Conservation (phyloP, 2,113 vertebrate species). For the Pterocles orientalis region DNA sequence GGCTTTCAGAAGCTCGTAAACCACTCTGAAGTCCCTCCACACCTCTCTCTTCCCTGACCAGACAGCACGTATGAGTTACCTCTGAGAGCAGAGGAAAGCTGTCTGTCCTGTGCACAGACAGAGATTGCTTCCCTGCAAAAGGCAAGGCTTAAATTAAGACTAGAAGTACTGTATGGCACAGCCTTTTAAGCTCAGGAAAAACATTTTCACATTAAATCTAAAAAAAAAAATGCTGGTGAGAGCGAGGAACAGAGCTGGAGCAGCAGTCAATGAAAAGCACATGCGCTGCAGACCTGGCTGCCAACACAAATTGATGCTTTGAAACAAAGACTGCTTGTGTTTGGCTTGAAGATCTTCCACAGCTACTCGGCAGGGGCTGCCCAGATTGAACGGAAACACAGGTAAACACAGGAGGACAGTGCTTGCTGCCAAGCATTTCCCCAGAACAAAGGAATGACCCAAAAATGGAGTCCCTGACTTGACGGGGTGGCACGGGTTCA, state of each 20-base stretch:
- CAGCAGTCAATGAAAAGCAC: slow-evolving; percentile 79
- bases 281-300: slow-evolving; percentile 77
- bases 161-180: background rate
- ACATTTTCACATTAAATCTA: slow-evolving; percentile 16
- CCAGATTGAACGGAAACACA: slow-evolving; percentile 10
- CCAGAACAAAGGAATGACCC: slow-evolving; percentile 18
- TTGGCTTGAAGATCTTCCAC: slow-evolving; percentile 35
- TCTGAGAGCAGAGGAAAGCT: background rate
- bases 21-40: background rate
- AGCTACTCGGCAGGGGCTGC: background rate
- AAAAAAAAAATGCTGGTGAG: slow-evolving; percentile 15
- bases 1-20: background rate
- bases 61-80: background rate
- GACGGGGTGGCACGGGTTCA: background rate
- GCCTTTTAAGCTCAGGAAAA: slow-evolving; percentile 34
- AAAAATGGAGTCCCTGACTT: background rate
- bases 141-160: slow-evolving; percentile 10
- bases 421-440: background rate
- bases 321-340: slow-evolving; percentile 82
- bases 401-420: background rate
- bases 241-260: slow-evolving; percentile 28
- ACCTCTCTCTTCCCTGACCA: background rate
- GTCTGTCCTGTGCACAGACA: background rate
- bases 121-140: background rate
- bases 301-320: slow-evolving; percentile 68